Percentiles rank a stretch among this genome's conserved stretches.
phyloP scores from a whole-genome alignment of 2,888 invertebrate species.

The Abrostola triplasia region DNA sequence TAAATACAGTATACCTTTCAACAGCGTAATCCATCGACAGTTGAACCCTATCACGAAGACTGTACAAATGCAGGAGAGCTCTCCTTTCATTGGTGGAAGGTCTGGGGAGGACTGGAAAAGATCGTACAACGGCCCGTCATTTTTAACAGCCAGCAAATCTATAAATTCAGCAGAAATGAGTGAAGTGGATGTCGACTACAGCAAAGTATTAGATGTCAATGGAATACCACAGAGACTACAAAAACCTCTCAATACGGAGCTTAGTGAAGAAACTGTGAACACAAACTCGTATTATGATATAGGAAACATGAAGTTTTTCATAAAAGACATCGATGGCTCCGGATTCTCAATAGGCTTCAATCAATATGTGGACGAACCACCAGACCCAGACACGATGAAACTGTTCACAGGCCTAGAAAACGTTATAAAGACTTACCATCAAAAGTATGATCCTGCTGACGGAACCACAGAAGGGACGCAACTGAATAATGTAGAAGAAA shows the following conservation, averaged over 20 bases:
- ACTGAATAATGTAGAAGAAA: conserved; percentile 30
- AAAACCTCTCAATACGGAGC: conserved; percentile 70
- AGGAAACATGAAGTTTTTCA: conserved; percentile 71
- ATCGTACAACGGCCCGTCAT: conserved; percentile 61
- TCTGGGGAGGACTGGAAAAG: conserved; percentile 66
- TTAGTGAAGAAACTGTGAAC: conserved; percentile 51
- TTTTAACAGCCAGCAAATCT: conserved; percentile 66
- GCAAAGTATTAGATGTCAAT: conserved; percentile 62
- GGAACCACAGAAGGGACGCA: conserved; percentile 11
- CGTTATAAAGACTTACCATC: conserved; percentile 72
- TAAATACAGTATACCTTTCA: conserved; percentile 54
- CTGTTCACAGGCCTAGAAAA: conserved; percentile 77
- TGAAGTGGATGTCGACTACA: conserved; percentile 70
- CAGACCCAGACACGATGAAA: conserved; percentile 76
- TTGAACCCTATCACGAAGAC: conserved; percentile 72
- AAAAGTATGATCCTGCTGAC: conserved; percentile 60
- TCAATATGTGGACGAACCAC: conserved; percentile 76
- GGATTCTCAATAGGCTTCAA: conserved; percentile 81
- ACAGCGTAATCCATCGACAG: conserved; percentile 63
- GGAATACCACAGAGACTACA: conserved; percentile 77
- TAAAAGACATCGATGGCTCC: conserved; percentile 78
- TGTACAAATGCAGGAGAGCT: conserved; percentile 45
- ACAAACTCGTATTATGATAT: conserved; percentile 60
- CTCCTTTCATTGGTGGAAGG: conserved; percentile 56
- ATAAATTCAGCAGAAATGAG: conserved; percentile 77